Percentiles rank a stretch among this genome's conserved stretches.
Evolutionary conservation across 2,113 vertebrate species (phyloP).

Genomic region (Peucedramus taeniatus): DNA sequence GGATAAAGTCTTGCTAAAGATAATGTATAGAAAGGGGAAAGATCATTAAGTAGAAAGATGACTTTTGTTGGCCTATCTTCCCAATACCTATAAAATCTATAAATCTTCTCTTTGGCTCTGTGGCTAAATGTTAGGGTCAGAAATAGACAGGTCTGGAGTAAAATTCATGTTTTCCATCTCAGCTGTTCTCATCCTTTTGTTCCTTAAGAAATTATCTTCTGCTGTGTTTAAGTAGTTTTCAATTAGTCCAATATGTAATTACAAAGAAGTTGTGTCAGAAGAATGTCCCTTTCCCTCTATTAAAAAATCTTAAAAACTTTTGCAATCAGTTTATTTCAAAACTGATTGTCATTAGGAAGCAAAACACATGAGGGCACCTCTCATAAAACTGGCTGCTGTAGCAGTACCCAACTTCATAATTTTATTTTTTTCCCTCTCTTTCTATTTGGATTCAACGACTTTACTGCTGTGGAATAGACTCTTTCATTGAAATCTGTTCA

Average conservation of each 20-base stretch:
- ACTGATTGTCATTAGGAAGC: background rate
- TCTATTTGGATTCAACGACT: constrained; percentile 15
- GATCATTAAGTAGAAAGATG: background rate
- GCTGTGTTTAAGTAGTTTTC: constrained; percentile 71
- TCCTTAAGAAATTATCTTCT: constrained; percentile 73
- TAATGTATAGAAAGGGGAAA: background rate
- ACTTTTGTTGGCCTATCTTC: background rate
- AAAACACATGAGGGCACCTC: background rate
- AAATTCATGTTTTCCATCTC: constrained; percentile 58
- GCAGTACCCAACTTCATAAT: background rate
- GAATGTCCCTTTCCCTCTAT: background rate
- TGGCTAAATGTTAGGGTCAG: background rate
- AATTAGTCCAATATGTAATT: constrained; percentile 67
- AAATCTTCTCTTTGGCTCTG: background rate
- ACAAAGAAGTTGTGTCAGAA: constrained; percentile 18
- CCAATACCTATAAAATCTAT: background rate
- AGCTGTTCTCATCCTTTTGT: constrained; percentile 52
- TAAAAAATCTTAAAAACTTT: background rate
- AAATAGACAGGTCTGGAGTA: background rate
- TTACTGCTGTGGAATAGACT: constrained; percentile 28
- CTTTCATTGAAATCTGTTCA: constrained; percentile 29
- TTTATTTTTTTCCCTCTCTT: background rate
- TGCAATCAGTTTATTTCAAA: background rate
- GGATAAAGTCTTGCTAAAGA: constrained; percentile 21
- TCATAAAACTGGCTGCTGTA: background rate